phyloP scores from a whole-genome alignment of 2,888 invertebrate genomes.

The Caradrina kadenii region DNA sequence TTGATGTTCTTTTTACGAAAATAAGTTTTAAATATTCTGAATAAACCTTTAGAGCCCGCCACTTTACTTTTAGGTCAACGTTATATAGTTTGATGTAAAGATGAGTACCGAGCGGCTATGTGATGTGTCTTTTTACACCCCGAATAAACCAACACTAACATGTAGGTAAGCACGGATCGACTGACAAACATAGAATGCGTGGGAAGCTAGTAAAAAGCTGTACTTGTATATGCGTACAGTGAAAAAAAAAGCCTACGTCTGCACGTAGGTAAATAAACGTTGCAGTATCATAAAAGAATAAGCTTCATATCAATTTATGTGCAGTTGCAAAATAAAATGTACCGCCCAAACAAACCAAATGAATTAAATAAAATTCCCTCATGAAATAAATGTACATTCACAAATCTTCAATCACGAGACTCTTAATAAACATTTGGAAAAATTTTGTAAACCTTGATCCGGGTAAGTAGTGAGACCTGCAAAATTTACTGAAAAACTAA shows the following conservation, averaged over 20 bases:
- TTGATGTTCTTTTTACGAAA: too few species aligned
- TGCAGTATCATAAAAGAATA: conserved; percentile 44
- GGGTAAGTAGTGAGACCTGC: conserved; percentile 89
- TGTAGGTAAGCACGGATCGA: conserved; percentile 51
- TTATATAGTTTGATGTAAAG: too few species aligned
- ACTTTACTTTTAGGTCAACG: too few species aligned
- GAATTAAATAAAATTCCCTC: conserved; percentile 58
- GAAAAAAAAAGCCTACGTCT: conserved; percentile 58
- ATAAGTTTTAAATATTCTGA: too few species aligned
- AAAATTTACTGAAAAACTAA: conserved; percentile 89
- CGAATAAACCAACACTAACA: conserved; percentile 29
- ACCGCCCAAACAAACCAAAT: conserved; percentile 64
- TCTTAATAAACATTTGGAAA: conserved; percentile 76
- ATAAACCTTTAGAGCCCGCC: too few species aligned
- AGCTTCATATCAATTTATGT: conserved; percentile 48
- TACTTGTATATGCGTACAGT: conserved; percentile 65
- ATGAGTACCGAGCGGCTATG: too few species aligned
- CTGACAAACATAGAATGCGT: conserved; percentile 59
- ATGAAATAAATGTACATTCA: conserved; percentile 77
- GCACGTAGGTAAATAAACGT: conserved; percentile 39
- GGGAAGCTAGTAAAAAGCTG: conserved; percentile 74
- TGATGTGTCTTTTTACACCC: too few species aligned
- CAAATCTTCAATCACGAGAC: conserved; percentile 79
- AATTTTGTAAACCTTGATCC: conserved; percentile 89
- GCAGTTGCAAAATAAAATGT: conserved; percentile 68